Percentiles rank a stretch among this genome's conserved stretches.
These are phyloP conservation scores for Aphodius granarius DNA, from an alignment of 2,888 invertebrate species.

Conservation along the genomic window DNA sequence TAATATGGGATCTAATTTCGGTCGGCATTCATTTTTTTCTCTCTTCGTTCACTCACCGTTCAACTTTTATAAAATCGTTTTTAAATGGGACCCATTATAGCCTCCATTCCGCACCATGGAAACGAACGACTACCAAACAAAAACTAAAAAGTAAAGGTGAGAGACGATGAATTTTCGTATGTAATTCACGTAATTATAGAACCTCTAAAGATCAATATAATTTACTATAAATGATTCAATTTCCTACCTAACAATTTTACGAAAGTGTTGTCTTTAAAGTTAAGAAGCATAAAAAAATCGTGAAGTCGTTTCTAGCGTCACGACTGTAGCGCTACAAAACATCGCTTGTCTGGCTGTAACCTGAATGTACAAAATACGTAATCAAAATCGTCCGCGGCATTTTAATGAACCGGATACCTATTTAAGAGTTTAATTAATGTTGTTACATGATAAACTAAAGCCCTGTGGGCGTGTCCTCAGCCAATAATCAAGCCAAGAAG, in stretches of 20 bases:
- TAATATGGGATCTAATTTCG: background rate
- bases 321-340: no score
- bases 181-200: background rate
- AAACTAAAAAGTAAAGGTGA: background rate
- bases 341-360: no score
- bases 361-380: no score
- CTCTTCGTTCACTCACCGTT: background rate
- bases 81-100: background rate
- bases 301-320: no score
- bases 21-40: background rate
- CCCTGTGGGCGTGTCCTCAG: constrained; percentile 43
- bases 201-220: background rate
- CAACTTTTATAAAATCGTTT: background rate
- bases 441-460: constrained; percentile 48
- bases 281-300: no score
- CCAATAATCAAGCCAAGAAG: constrained; percentile 18
- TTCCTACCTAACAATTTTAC: background rate
- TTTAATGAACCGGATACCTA: constrained; percentile 48
- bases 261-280: no score
- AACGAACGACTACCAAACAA: background rate
- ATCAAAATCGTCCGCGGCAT: constrained; percentile 38
- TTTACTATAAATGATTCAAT: background rate
- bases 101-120: background rate
- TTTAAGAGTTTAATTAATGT: constrained; percentile 50
- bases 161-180: background rate